phyloP scores from a whole-genome alignment of 2,888 invertebrate genomes.

The Rhamnusium bicolor region DNA sequence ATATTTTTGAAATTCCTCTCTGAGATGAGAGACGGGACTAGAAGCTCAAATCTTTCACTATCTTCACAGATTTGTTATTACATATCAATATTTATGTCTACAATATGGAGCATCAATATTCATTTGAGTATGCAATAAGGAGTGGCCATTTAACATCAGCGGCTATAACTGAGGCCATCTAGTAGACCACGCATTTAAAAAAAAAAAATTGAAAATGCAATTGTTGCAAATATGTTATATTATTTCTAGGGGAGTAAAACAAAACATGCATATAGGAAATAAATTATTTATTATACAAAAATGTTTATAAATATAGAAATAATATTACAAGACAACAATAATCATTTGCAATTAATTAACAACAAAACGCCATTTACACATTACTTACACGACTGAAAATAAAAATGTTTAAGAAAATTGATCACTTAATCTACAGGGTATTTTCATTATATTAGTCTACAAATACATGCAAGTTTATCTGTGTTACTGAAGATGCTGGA shows the following conservation, averaged over 20 bases:
- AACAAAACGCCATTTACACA: slow-evolving; percentile 2
- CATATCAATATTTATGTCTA: no score
- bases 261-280: not conserved
- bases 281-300: slow-evolving; percentile 31
- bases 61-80: no score
- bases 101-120: no score
- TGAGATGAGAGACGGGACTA: no score
- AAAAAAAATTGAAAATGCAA: no score
- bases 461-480: not conserved
- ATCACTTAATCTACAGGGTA: not conserved
- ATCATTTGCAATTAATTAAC: not conserved
- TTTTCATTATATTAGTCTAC: not conserved
- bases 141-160: no score
- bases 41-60: no score
- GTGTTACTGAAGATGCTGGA: not conserved
- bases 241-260: not conserved
- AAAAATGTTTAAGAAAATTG: not conserved
- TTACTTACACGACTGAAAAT: not conserved
- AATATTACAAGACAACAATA: slow-evolving; percentile 32
- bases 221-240: not conserved
- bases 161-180: no score
- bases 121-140: no score
- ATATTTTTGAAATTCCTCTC: no score
- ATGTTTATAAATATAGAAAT: slow-evolving; percentile 14
- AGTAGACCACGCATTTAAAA: no score